Base-by-base conservation (phyloP, 2,113 vertebrate species). In the Mus spicilegus region DNA sequence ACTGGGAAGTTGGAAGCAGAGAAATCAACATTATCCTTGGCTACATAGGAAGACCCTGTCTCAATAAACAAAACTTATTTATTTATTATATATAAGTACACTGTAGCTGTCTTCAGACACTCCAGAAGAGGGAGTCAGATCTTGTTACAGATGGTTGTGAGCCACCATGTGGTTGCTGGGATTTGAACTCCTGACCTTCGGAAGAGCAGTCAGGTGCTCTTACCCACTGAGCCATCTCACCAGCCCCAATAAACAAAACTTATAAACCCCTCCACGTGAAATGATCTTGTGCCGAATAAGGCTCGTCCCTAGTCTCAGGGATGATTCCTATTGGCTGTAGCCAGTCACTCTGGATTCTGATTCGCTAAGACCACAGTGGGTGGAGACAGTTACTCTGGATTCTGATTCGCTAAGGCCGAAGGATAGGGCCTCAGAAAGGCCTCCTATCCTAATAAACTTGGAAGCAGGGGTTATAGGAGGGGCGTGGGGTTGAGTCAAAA, bases 261-360 rank as follows among this genome's bases (percentile, higher is more conserved):
- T 22, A 49, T 8, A 67, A 49, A 33, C 84, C 42, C 84, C 17
- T 33, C 28, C 61, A 28, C 51, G 46, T n/a, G 39, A 33, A 28
- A 30, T 0, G 13, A 8, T 0, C 26, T 70, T 7, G 5, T 13
- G 33, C 9, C 0, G 6, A 26, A 14, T 39, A 6, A 63, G 81
- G 13, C 2, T 5, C 36, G 1, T 9, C 13, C 24, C n/a, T 61
- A 54, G 73, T 65, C 82, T 26, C 8, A 8, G 39, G 22, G 51
- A 72, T 33, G 30, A 20, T 69, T 80, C 42, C 73, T 39, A 56
- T 0, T 63, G 89, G 70, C 51, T 49, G 10, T 42, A n/a, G 5
- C 24, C 69, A 5, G 8, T 28, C 39, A 1, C 22, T 46, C 61
- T 42, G 28, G 46, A n/a, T 46, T 11, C 72, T 65, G n/a, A 70